Base-by-base conservation (phyloP, 2,888 invertebrate species). In the Dyspetes luteomarginatus region DNA sequence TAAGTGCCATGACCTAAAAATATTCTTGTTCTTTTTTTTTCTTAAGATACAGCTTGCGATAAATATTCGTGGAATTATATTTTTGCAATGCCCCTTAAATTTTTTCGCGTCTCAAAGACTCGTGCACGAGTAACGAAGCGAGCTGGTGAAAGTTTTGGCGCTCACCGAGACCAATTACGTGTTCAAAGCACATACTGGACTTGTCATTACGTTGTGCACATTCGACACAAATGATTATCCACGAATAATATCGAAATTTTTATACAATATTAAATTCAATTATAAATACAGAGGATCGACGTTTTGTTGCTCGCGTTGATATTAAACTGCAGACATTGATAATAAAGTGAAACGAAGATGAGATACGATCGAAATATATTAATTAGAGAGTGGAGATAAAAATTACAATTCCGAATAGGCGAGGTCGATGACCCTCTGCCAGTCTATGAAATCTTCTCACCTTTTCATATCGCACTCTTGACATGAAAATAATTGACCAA, bases 81-180 rank as follows among this genome's bases (percentile, higher is more conserved):
- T 0, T 9, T 36, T 36, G 12, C 36, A 36, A 12, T 12, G 36
- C 12, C 36, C 36, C 12, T 12, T 36, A 36, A 36, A 36, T 12
- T 12, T 36, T 12, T 36, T 36, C 36, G 36, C 7, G 12, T 36
- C 48, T 4, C 48, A 36, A 12, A 36, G 36, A 36, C 36, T 36
- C 36, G 36, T 12, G 36, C 5, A 36, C 12, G 36, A 36, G 7
- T 36, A 5, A 9, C 5, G 15, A 17, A 48, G 17, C 36, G 24
- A 24, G 67, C n/a, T 24, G 41, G 67, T 52, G 67, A 69, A 69
- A 69, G 56, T 69, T 69, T 56, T 24, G 15, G 48, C 67, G 41
- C 9, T 67, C 67, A 7, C 12, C 12, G n/a, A 50, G 36, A 36
- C 12, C 36, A 12, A 36, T 67, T 48, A 17, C 17, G 15, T 45